phyloP scores from a whole-genome alignment of 2,113 vertebrate species.

The Psammodynastes pulverulentus region DNA sequence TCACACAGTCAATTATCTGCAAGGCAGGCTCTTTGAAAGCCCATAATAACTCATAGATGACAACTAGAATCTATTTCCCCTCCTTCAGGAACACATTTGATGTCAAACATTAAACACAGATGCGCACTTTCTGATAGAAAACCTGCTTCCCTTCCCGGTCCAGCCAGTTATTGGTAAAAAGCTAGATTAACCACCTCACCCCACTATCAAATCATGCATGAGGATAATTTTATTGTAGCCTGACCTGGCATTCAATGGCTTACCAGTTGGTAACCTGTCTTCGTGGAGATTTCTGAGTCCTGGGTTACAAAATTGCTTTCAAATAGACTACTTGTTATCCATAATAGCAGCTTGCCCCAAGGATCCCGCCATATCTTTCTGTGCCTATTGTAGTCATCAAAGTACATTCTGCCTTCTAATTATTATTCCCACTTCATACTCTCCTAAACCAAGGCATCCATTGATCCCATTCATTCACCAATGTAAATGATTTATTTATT shows the following conservation, averaged over 20 bases:
- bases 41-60: neutral
- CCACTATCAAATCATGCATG: neutral
- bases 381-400: neutral
- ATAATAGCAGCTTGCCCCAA: neutral
- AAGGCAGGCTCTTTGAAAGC: neutral
- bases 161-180: neutral
- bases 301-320: neutral
- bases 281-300: neutral
- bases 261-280: neutral
- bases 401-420: neutral
- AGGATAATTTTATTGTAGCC: neutral
- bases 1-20: neutral
- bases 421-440: neutral
- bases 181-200: neutral
- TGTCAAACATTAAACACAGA: neutral
- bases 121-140: neutral
- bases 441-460: neutral
- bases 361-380: neutral
- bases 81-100: neutral
- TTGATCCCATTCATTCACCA: neutral
- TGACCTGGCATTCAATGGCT: neutral
- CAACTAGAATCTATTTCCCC: neutral
- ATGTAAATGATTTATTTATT: neutral
- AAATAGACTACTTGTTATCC: neutral
- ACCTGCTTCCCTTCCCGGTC: neutral